phyloP scores from a whole-genome alignment of 2,888 invertebrate species.

The Micoletzkya japonica region DNA sequence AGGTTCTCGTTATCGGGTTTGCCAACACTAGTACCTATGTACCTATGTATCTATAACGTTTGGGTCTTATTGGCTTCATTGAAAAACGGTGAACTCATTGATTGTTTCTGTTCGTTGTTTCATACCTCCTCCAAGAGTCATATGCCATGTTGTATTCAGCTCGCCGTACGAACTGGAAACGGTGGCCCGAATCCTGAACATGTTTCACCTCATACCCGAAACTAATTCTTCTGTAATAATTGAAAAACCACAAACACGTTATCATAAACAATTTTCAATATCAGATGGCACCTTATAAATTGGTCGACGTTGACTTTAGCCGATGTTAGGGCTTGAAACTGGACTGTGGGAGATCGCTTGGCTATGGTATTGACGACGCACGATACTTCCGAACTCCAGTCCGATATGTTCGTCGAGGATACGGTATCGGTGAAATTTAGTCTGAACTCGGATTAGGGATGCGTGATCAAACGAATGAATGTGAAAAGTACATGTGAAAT shows the following conservation, averaged over 20 bases:
- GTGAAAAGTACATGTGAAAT: too few species aligned
- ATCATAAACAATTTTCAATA: too few species aligned
- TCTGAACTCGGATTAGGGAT: not conserved
- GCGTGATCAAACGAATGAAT: not conserved
- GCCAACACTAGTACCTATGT: too few species aligned
- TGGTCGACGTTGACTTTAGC: constrained; percentile 14
- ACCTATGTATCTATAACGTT: too few species aligned
- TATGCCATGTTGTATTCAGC: constrained; percentile 8
- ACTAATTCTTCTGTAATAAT: too few species aligned
- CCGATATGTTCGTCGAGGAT: not conserved
- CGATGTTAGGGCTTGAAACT: not conserved
- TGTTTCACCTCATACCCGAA: too few species aligned
- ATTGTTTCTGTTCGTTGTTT: too few species aligned
- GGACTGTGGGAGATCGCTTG: constrained; percentile 12
- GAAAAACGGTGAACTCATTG: too few species aligned
- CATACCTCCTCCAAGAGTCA: constrained; percentile 9
- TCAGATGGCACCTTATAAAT: constrained; percentile 15
- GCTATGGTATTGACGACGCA: not conserved
- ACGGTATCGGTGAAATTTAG: constrained; percentile 7
- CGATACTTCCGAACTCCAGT: not conserved
- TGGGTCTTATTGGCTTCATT: too few species aligned
- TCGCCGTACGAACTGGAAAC: constrained; percentile 11
- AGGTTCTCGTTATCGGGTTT: too few species aligned
- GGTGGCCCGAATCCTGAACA: constrained; percentile 8
- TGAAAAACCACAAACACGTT: too few species aligned